Conservation (phyloP, 2,888 invertebrate species). For the Apodemia hepburni region DNA sequence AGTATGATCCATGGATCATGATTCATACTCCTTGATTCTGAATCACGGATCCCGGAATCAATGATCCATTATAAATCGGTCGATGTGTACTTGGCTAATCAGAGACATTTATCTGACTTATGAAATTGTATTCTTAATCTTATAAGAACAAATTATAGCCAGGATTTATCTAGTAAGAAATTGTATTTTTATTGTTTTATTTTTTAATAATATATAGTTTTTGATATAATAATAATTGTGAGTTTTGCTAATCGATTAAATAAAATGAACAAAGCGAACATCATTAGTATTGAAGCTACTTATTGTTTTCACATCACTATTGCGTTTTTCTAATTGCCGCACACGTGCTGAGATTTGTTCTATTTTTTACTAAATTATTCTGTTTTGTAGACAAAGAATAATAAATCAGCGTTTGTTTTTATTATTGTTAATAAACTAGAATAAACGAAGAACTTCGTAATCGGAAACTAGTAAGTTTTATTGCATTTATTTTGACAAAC, state of each 20-base stretch:
- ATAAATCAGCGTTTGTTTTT: constrained; percentile 14
- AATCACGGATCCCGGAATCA: no score
- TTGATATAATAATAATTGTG: background rate
- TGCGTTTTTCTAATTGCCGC: constrained; percentile 75
- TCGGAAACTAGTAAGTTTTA: constrained; percentile 53
- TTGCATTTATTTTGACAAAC: constrained; percentile 57
- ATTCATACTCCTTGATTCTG: no score
- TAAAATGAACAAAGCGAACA: background rate
- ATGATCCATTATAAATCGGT: no score
- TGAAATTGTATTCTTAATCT: no score
- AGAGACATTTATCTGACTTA: no score
- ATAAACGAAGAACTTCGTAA: constrained; percentile 42
- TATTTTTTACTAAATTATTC: constrained; percentile 68
- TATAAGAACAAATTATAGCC: no score
- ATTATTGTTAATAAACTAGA: constrained; percentile 48
- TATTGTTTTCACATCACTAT: constrained; percentile 30
- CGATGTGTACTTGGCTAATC: no score
- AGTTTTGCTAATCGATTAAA: background rate
- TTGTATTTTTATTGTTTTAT: no score
- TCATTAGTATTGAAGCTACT: constrained; percentile 1
- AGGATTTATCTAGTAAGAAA: no score
- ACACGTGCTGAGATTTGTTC: constrained; percentile 78
- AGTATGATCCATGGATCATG: no score
- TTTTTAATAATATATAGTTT: background rate
- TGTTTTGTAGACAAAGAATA: constrained; percentile 47